These are phyloP conservation scores for Nomada fabriciana DNA, from an alignment of 2,888 invertebrate genomes.

Conservation along the genomic window DNA sequence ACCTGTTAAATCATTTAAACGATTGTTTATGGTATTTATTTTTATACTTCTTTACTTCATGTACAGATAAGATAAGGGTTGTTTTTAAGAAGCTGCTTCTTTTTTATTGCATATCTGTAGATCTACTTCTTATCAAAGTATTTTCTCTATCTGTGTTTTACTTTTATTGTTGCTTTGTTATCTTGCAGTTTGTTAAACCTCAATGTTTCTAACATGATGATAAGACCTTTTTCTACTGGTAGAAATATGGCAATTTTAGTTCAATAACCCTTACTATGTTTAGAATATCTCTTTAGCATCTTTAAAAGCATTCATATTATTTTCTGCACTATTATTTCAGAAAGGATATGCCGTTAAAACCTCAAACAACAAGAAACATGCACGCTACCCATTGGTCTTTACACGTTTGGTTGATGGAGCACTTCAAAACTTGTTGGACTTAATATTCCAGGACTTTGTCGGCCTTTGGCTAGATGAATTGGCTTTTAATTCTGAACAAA, in stretches of 20 bases:
- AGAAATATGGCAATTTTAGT: too few relatives aligned
- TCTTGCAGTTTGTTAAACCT: neutral
- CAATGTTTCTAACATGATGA: neutral
- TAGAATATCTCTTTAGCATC: neutral
- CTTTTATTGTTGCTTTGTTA: neutral
- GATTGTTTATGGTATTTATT: neutral
- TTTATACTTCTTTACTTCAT: neutral
- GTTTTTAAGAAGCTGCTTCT: neutral
- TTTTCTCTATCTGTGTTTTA: neutral
- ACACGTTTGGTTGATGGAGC: conserved; percentile 94
- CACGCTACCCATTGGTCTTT: conserved; percentile 91
- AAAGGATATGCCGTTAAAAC: conserved; percentile 78
- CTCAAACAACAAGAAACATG: conserved; percentile 83
- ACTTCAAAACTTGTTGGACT: conserved; percentile 92
- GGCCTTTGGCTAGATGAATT: conserved; percentile 90
- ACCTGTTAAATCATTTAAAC: neutral
- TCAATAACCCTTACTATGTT: too few relatives aligned
- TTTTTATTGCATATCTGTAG: neutral
- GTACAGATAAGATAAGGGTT: conserved; percentile 36
- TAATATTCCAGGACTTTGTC: conserved; percentile 92
- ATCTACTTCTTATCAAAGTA: conserved; percentile 8
- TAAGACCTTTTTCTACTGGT: neutral
- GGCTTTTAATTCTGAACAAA: conserved; percentile 88
- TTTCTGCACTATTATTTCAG: conserved; percentile 66
- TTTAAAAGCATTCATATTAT: neutral